Conservation (phyloP, 2,113 vertebrate genomes). For the Microcebus ravelobensis region DNA sequence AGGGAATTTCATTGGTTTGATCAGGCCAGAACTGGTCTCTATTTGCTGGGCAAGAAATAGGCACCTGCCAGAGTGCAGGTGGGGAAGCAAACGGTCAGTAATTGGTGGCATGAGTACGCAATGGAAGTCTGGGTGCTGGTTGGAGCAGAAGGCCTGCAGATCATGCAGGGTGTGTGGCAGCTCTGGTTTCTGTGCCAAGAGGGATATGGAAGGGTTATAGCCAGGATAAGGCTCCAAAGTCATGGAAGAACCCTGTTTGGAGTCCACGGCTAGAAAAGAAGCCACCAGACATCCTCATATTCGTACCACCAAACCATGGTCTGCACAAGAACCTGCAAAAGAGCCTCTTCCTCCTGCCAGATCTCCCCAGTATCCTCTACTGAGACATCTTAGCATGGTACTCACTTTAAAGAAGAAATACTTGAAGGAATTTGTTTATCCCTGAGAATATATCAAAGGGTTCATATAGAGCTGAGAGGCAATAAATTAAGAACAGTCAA, state of each 20-base stretch:
- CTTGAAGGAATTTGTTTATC: background rate
- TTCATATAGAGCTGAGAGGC: background rate
- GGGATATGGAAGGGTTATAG: too few species aligned
- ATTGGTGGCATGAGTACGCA: background rate
- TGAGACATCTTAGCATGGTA: background rate
- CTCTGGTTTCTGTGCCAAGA: background rate
- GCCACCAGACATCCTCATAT: background rate
- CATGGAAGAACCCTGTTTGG: background rate
- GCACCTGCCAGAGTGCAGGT: background rate
- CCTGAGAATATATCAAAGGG: background rate
- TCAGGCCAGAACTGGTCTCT: background rate
- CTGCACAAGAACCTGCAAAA: background rate
- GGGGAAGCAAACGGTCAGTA: background rate
- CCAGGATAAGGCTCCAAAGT: background rate
- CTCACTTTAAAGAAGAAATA: background rate
- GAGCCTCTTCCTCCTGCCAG: background rate
- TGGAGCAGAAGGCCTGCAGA: background rate
- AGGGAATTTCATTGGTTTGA: background rate
- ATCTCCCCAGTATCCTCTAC: background rate
- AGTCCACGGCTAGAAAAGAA: background rate
- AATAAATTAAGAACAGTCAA: constrained; percentile 22
- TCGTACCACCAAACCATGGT: background rate
- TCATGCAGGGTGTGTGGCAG: fast-evolving
- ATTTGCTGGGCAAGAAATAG: background rate
- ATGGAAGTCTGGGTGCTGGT: background rate